Percentiles rank a stretch among this genome's conserved stretches.
Evolutionary conservation across 2,888 invertebrate genomes (phyloP).

Genomic region (Neelides folsomi): DNA sequence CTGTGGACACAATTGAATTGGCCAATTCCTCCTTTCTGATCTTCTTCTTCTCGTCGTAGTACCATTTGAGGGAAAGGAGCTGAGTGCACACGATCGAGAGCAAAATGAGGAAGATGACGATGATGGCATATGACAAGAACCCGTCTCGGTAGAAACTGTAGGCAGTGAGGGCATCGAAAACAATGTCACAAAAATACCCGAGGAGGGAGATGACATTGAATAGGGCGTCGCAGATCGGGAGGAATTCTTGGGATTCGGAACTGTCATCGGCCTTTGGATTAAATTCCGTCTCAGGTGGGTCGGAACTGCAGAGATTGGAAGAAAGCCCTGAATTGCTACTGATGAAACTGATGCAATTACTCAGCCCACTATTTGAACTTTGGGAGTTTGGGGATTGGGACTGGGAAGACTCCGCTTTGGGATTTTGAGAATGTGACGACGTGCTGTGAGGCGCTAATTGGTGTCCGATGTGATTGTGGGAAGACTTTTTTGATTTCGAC

Average conservation of each 20-base stretch:
- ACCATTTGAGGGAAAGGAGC: conserved; percentile 36
- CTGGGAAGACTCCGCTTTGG: too few species aligned
- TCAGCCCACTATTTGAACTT: too few species aligned
- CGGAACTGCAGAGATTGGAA: too few species aligned
- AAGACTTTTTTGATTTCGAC: too few species aligned
- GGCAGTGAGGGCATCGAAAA: conserved; percentile 73
- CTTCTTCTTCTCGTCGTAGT: conserved; percentile 25
- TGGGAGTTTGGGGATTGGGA: too few species aligned
- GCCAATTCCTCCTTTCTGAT: conserved; percentile 29
- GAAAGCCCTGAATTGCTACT: too few species aligned
- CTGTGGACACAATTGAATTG: conserved; percentile 42
- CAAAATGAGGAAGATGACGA: conserved; percentile 22
- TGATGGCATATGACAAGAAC: conserved; percentile 17
- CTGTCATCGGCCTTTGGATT: not conserved
- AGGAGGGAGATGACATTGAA: conserved; percentile 82
- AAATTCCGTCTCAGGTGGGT: not conserved
- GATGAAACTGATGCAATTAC: too few species aligned
- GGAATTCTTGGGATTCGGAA: conserved; percentile 48
- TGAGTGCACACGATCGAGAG: conserved; percentile 34
- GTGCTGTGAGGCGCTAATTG: too few species aligned
- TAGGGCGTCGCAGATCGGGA: conserved; percentile 78
- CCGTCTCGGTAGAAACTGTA: conserved; percentile 60
- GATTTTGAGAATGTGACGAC: too few species aligned
- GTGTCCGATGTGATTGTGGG: too few species aligned
- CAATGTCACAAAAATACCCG: conserved; percentile 79